phyloP scores from a whole-genome alignment of 2,113 vertebrate genomes.

The Connochaetes taurinus region DNA sequence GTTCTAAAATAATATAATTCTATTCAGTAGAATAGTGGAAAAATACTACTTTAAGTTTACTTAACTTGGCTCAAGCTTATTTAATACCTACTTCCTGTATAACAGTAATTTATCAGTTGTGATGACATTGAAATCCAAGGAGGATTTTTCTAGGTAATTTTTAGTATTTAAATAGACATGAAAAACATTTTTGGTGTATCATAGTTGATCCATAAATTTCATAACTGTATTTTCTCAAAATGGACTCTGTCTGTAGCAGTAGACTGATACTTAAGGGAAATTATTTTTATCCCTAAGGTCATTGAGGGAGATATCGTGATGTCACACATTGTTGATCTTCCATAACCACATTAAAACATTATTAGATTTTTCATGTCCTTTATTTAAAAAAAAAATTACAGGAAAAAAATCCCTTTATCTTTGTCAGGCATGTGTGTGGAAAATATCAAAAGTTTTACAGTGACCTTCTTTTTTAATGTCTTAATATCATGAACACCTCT shows the following conservation, averaged over 20 bases:
- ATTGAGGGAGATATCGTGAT: slow-evolving; percentile 63
- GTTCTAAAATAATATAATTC: neutral
- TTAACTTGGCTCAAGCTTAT: neutral
- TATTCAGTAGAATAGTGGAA: neutral
- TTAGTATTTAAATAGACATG: slow-evolving; percentile 27
- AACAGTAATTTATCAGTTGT: neutral
- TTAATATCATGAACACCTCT: neutral
- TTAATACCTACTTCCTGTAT: slow-evolving; percentile 26
- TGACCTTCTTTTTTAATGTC: neutral
- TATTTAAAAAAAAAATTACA: slow-evolving; percentile 51
- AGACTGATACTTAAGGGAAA: slow-evolving; percentile 64
- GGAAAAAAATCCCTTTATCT: slow-evolving; percentile 62
- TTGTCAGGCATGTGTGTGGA: slow-evolving; percentile 48
- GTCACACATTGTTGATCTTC: slow-evolving; percentile 65
- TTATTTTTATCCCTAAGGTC: slow-evolving; percentile 70
- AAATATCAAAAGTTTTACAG: slow-evolving; percentile 59
- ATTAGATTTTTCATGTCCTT: slow-evolving; percentile 70
- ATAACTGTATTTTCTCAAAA: slow-evolving; percentile 61
- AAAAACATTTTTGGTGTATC: slow-evolving; percentile 39
- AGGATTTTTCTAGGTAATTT: slow-evolving; percentile 22
- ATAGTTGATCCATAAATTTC: slow-evolving; percentile 48
- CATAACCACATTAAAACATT: slow-evolving; percentile 66
- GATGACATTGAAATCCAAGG: slow-evolving; percentile 30
- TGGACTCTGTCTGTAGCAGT: slow-evolving; percentile 56
- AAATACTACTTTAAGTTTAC: neutral